Evolutionary conservation across 1,140 invertebrate species (phyloP), one percentile per base, ranked within the genome.

Genomic region (Anastrepha obliqua): DNA sequence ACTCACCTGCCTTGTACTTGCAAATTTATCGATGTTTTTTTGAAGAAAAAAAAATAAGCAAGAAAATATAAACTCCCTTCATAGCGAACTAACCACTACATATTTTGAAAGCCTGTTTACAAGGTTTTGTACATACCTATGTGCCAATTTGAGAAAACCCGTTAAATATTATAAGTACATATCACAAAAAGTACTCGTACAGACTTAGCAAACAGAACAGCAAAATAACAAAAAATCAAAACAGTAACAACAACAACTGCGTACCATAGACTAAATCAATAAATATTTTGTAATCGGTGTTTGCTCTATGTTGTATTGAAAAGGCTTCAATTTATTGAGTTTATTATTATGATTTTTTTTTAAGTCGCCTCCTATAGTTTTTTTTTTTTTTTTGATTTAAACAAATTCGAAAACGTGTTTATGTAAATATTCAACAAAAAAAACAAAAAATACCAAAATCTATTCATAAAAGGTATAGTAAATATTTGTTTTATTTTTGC

Each of bases 1-100:
- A 55, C 86, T 70, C 86, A 87, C 86, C 64, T 62, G 65, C 86
- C 86, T 87, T 70, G 58, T 87, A 42, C 86, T 55, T 51, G 62
- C 86, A 87, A 87, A 39, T 44, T 65, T 87, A 64, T 87, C 44
- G 47, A 70, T 87, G 64, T 87, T 87, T 67, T 29, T 64, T 47
- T 65, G 39, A 51, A 70, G 67, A 87, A 55, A 39, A 85, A 85
- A 85, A 85, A 85, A 85, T 20, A 60, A 9, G 74, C 44, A 81
- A 74, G 74, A 51, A 55, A 47, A 20, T 81, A 9, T 81, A 29
- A 74, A 81, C 17, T 29, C 74, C 74, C 47, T 81, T n/a, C 17
- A 81, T 81, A 81, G 74, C 74, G 44, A 20, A 81, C 17, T 81
- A 81, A 74, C 74, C n/a, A 20, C 44, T 55, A 81, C 17, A 81